Base-by-base conservation (phyloP, 2,888 invertebrate species). In the Ligdia adustata region DNA sequence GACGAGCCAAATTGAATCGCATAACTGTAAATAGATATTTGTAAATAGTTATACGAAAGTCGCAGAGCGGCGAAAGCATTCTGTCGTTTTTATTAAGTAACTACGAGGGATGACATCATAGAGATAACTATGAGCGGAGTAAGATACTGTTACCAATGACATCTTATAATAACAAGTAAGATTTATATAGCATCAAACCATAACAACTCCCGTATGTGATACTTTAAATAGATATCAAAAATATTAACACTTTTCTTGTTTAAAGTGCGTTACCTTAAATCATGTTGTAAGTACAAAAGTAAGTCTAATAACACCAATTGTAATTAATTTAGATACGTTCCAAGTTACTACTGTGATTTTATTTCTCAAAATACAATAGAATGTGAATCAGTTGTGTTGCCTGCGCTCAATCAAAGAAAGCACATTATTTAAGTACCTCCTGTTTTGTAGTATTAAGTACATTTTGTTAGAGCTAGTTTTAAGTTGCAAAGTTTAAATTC, bases 1-100 rank as follows among this genome's bases (percentile, higher is more conserved):
- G 72, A 77, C 64, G 68, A 79, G 75, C 76, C 81, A 81, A 79
- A 81, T 70, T 75, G 69, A 66, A 81, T 79, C 79, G 72, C 79
- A 78, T 76, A 74, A 74, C 72, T 89, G 89, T 89, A 88, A 78
- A 89, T 89, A 90, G 65, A 72, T 73, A 63, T 75, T 74, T 90
- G 90, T 90, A 90, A 74, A 90, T 90, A 89, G 79, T 81, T 75
- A 79, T 74, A 75, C 65, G 66, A 60, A 70, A 66, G 86, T 83
- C 85, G 89, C 88, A 78, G 81, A 88, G 88, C 89, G 88, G 78
- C 82, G 61, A 49, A 64, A 60, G 57, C 62, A 60, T 63, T 54
- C 69, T 74, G 71, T 69, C 71, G n/a, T n/a, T n/a, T n/a, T n/a
- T n/a, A 67, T 72, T 72, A 39, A 29, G 56, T 64, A 64, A 66